These are phyloP conservation scores for Nannospalax galili DNA, from an alignment of 2,113 vertebrate genomes.

Conservation along the genomic window DNA sequence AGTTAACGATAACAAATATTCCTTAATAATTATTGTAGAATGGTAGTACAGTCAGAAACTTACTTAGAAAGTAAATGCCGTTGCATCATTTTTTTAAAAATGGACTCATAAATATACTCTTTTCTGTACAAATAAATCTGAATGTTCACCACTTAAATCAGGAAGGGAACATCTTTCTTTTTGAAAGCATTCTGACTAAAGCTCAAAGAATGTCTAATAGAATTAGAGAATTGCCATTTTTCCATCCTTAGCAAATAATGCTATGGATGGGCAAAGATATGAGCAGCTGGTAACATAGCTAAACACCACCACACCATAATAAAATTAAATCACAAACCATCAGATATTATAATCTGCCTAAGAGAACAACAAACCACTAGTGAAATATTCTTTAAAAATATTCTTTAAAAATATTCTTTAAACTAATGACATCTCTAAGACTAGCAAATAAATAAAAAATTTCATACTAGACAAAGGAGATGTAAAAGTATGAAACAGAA, in stretches of 20 bases:
- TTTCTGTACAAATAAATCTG: not conserved
- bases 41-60: not conserved
- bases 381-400: not conserved
- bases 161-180: not conserved
- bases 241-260: not conserved
- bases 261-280: not conserved
- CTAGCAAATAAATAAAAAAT: not conserved
- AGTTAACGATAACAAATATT: not conserved
- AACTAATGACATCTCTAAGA: not conserved
- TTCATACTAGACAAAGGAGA: not conserved
- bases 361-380: not conserved
- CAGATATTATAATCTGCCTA: not conserved
- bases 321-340: not conserved
- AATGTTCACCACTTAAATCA: not conserved
- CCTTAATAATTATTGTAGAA: not conserved
- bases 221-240: constrained; percentile 3
- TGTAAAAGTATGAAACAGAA: not conserved
- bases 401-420: not conserved
- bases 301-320: not conserved
- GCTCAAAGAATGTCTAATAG: not conserved
- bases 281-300: not conserved
- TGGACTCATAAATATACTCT: not conserved
- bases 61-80: not conserved
- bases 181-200: not conserved
- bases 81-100: not conserved